Conservation (phyloP, 2,888 invertebrate genomes). For the Phengaris arion region DNA sequence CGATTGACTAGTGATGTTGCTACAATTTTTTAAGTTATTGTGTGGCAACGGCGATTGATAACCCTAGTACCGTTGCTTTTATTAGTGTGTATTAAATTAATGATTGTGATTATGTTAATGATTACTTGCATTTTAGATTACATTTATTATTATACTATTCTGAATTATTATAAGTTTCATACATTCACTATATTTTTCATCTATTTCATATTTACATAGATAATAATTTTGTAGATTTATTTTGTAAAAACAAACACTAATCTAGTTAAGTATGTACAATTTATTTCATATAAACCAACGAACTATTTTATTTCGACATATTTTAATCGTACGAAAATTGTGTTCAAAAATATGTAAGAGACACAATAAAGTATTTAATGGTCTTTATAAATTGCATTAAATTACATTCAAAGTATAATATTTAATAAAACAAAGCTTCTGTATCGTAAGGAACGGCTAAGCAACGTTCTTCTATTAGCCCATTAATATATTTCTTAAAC, state of each 20-base stretch:
- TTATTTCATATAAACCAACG: background rate
- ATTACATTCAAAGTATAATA: no score
- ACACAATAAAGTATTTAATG: background rate
- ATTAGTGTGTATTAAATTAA: background rate
- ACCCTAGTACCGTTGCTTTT: no score
- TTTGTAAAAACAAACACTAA: background rate
- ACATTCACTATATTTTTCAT: background rate
- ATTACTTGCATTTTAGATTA: background rate
- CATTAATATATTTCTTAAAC: no score
- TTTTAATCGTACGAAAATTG: background rate
- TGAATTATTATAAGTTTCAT: slow-evolving; percentile 8
- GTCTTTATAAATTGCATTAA: background rate
- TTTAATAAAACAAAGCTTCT: no score
- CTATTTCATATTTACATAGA: background rate
- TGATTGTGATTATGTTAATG: background rate
- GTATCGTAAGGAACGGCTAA: no score
- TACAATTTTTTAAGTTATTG: no score
- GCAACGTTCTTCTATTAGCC: no score
- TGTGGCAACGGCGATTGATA: no score
- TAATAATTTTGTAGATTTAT: background rate
- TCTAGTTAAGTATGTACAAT: no score
- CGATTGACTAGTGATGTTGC: no score
- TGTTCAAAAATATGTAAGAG: background rate
- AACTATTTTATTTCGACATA: slow-evolving; percentile 1
- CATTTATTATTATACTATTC: background rate